Conservation (phyloP, 1,140 invertebrate species). For the Bombus confusus region DNA sequence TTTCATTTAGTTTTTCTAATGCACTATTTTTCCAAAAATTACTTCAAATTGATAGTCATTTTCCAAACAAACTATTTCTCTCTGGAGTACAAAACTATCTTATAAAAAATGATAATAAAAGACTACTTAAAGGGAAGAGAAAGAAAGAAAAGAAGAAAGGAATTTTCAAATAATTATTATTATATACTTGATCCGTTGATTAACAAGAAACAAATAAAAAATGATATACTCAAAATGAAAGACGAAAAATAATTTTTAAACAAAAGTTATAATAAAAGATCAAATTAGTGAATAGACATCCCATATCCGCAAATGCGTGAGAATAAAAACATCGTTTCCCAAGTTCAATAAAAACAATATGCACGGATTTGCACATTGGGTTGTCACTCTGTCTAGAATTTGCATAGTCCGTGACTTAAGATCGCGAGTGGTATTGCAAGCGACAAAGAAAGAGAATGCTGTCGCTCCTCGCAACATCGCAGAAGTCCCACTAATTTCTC, state of each 20-base stretch:
- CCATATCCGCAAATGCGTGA: constrained; percentile 17
- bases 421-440: constrained; percentile 1
- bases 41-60: neutral
- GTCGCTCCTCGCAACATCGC: neutral
- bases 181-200: neutral
- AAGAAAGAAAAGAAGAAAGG: no score
- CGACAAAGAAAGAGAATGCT: constrained; percentile 29
- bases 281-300: neutral
- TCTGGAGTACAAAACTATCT: neutral
- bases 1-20: neutral
- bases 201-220: neutral
- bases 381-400: constrained; percentile 34
- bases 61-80: neutral
- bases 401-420: constrained; percentile 23
- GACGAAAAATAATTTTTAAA: no score
- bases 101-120: neutral
- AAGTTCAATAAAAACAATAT: constrained; percentile 36
- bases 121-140: neutral
- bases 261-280: neutral
- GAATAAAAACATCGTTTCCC: neutral
- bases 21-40: constrained; percentile 6
- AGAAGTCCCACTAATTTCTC: neutral
- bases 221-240: neutral
- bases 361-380: constrained; percentile 17
- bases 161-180: neutral